These are phyloP conservation scores for Leptinotarsa haldemani DNA, from an alignment of 2,888 invertebrate species.

Conservation along the genomic window DNA sequence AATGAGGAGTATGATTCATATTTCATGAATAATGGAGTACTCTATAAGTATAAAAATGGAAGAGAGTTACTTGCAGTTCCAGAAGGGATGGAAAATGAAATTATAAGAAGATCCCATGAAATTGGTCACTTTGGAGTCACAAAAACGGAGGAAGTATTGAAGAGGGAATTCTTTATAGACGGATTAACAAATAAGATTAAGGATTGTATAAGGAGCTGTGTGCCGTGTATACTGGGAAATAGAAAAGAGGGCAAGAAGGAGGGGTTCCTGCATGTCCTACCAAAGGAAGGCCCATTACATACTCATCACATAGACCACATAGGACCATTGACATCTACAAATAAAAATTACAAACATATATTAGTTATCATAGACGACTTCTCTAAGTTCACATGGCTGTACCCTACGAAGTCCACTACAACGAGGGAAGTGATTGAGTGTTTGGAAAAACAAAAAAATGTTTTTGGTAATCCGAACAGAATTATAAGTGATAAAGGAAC, in stretches of 20 bases:
- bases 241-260: conserved; percentile 48
- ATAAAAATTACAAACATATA: conserved; percentile 53
- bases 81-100: conserved; percentile 55
- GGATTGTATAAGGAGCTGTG: conserved; percentile 33
- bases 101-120: conserved; percentile 58
- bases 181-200: conserved; percentile 46
- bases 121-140: conserved; percentile 56
- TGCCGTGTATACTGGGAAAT: conserved; percentile 48
- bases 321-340: conserved; percentile 54
- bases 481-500: conserved; percentile 56
- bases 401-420: conserved; percentile 52
- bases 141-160: conserved; percentile 44
- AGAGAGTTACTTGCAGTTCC: conserved; percentile 53
- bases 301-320: conserved; percentile 57
- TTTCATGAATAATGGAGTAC: conserved; percentile 41
- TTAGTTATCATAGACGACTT: conserved; percentile 56
- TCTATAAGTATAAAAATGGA: conserved; percentile 48
- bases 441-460: conserved; percentile 40
- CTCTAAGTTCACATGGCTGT: conserved; percentile 56
- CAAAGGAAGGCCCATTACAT: conserved; percentile 55
- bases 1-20: conserved; percentile 34
- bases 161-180: conserved; percentile 45
- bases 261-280: conserved; percentile 51
- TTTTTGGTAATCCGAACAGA: conserved; percentile 48
- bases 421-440: conserved; percentile 47